These are phyloP conservation scores for Ryuthela nishihirai DNA, from an alignment of 2,888 invertebrate species.

Conservation along the genomic window DNA sequence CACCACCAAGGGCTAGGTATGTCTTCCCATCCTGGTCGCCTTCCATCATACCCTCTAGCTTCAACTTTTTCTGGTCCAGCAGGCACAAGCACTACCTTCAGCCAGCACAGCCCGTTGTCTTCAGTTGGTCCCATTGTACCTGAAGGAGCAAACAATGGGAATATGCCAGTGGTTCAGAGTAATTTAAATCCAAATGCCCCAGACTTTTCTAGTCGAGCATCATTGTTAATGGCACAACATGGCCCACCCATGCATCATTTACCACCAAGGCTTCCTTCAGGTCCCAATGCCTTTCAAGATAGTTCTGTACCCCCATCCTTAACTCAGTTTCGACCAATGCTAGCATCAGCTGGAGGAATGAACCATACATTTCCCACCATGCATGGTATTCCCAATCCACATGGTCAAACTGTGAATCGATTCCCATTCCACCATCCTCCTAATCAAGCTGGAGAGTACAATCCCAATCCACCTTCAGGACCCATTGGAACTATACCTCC, in stretches of 20 bases:
- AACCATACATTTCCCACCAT: constrained; percentile 20
- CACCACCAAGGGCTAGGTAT: constrained; percentile 20
- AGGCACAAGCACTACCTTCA: constrained; percentile 34
- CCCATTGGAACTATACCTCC: constrained; percentile 12
- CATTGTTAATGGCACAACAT: constrained; percentile 34
- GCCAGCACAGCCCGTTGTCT: constrained; percentile 45
- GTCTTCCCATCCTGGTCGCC: constrained; percentile 25
- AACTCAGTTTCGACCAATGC: constrained; percentile 29
- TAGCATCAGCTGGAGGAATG: constrained; percentile 13
- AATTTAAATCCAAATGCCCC: constrained; percentile 77
- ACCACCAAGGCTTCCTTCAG: constrained; percentile 20
- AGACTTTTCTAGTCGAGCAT: constrained; percentile 62
- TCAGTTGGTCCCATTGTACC: constrained; percentile 30
- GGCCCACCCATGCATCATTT: constrained; percentile 32
- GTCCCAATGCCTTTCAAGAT: constrained; percentile 26
- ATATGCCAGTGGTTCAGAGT: constrained; percentile 47
- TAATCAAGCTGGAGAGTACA: constrained; percentile 21
- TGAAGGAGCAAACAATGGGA: constrained; percentile 19
- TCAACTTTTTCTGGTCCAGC: constrained; percentile 26
- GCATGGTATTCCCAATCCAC: constrained; percentile 13
- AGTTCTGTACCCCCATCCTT: constrained; percentile 16
- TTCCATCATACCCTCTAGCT: constrained; percentile 26
- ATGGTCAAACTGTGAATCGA: constrained; percentile 14
- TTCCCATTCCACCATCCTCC: constrained; percentile 24
- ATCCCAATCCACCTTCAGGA: constrained; percentile 13